Conservation (phyloP, 2,888 invertebrate genomes). For the Aphidius colemani region DNA sequence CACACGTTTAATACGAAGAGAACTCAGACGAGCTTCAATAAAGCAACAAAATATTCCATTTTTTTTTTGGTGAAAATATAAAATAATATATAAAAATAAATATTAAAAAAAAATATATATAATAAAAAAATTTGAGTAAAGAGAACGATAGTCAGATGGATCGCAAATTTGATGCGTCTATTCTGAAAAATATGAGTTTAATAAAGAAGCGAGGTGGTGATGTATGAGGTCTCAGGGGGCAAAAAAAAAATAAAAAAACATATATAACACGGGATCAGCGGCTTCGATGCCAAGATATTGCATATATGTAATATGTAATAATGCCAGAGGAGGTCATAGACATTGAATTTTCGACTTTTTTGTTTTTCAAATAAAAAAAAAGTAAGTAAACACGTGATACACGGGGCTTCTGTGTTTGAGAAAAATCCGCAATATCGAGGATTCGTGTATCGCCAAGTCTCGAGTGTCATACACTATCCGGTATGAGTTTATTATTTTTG, state of each 20-base stretch:
- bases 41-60: constrained; percentile 24
- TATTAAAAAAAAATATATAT: neutral
- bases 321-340: neutral
- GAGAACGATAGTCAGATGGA: constrained; percentile 2
- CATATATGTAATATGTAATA: constrained; percentile 28
- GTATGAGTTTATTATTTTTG: constrained; percentile 19
- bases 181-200: constrained; percentile 58
- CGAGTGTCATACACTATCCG: constrained; percentile 12
- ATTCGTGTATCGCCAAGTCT: constrained; percentile 14
- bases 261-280: constrained; percentile 43
- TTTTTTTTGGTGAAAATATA: constrained; percentile 7
- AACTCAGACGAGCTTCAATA: constrained; percentile 40
- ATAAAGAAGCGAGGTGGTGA: constrained; percentile 56
- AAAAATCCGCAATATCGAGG: constrained; percentile 18
- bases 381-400: constrained; percentile 1
- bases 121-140: neutral
- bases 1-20: constrained; percentile 48
- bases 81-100: constrained; percentile 1
- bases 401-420: constrained; percentile 3
- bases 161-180: constrained; percentile 8
- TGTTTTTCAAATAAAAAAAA: too few species aligned
- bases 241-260: constrained; percentile 31
- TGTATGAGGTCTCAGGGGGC: constrained; percentile 44
- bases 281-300: constrained; percentile 51
- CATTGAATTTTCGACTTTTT: neutral